Percentiles rank a stretch among this genome's conserved stretches.
phyloP scores from a whole-genome alignment of 53 echinoderm and acorn worm genomes.

The Luidia sarsii region DNA sequence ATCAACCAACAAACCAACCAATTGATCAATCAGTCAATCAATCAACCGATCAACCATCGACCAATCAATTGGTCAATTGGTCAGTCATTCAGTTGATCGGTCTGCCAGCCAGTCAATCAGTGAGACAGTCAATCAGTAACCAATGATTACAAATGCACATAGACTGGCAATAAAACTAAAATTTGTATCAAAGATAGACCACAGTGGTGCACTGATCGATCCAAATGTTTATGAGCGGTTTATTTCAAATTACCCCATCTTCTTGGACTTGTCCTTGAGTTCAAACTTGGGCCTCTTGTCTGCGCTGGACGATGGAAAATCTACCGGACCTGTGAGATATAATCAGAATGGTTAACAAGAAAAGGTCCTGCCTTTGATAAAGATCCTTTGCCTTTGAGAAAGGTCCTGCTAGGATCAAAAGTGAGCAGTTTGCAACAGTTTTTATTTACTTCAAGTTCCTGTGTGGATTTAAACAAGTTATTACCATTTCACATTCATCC shows the following conservation, averaged over 20 bases:
- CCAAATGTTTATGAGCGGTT: no score
- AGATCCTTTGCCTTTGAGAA: no score
- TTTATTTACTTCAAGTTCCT: background rate
- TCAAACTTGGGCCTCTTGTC: constrained; percentile 31
- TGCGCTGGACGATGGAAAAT: background rate
- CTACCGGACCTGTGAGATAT: constrained; percentile 9
- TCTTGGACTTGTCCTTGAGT: constrained; percentile 38
- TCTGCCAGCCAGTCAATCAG: background rate
- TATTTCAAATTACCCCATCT: constrained; percentile 3
- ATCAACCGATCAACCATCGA: background rate
- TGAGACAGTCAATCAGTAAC: background rate
- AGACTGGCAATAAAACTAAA: background rate
- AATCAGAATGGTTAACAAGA: constrained; percentile 8
- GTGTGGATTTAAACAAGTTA: no score
- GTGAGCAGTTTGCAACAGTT: no score
- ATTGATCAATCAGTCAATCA: background rate
- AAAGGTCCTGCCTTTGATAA: no score
- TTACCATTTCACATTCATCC: no score
- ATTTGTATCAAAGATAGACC: no score
- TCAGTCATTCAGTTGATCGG: background rate
- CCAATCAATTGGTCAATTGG: background rate
- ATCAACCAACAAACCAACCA: background rate
- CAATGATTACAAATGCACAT: background rate
- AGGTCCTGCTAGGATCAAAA: no score
- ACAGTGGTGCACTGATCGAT: no score